Evolutionary conservation across 2,113 vertebrate genomes (phyloP), one percentile per base, ranked within the genome.

Genomic region (Phyllopteryx taeniolatus): DNA sequence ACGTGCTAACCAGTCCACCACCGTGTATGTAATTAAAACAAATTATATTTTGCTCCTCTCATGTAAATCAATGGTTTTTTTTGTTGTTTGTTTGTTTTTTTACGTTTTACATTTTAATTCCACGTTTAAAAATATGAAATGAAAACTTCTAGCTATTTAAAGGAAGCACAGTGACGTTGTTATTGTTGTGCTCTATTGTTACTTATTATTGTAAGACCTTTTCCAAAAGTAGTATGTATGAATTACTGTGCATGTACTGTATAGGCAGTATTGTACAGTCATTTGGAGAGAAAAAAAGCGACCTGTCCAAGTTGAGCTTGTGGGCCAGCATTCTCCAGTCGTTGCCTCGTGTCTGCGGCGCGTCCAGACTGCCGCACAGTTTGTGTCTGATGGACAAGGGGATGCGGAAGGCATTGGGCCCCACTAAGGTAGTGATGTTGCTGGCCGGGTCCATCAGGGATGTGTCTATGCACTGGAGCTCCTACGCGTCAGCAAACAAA

Each of bases 311-410:
- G 89, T 93, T 96, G 61, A 99, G 94, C 87, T 98, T 99, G 89
- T 96, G 97, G 20, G 97, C 97, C 83, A 99, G 88, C 95, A 98
- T 95, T 85, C 97, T 91, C 97, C 97, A 99, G 94, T 99, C 97
- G 0, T 98, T 98, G 73, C 97, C 97, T 63, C 97, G 90, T 10
- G 95, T 98, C 91, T 98, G 96, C 0, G 97, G 97, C 0, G 97
- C 96, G 0, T 99, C 97, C 86, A 99, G 93, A 85, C 97, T 99
- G 86, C 95, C 96, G 66, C 97, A 98, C 73, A 98, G 93, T 90
- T 99, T 99, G 91, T 99, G 97, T 65, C 97, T 89, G 83, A 99
- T 98, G 0, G 97, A 96, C n/a, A 95, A 92, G 0, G 97, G 97
- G 72, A 99, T 98, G 79, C 96, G 96, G 90, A 99, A 99, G 9